Percentiles rank a stretch among this genome's conserved stretches.
Conservation (phyloP, 2,113 vertebrate genomes). For the Microcebus lehilahytsara region DNA sequence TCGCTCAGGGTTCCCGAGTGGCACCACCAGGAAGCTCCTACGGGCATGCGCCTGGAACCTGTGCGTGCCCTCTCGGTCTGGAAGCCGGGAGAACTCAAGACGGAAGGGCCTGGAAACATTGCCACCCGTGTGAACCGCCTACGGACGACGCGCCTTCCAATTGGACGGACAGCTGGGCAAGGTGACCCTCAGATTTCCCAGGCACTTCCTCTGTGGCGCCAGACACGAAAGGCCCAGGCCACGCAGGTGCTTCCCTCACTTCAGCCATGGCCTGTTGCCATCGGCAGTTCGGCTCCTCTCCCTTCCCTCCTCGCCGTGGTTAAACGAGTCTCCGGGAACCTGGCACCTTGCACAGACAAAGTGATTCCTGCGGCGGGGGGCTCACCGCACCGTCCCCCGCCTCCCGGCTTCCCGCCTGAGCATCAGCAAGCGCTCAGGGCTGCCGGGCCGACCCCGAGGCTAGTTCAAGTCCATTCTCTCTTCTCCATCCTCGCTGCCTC, state of each 20-base stretch:
- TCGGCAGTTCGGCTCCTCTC: neutral
- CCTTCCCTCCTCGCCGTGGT: neutral
- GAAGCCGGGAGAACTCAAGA: neutral
- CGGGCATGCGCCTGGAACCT: neutral
- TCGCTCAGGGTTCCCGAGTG: neutral
- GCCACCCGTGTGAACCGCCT: neutral
- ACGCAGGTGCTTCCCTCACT: neutral
- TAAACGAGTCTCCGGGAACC: fast-evolving
- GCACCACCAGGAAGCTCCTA: neutral
- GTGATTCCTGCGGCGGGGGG: neutral
- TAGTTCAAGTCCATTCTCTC: neutral
- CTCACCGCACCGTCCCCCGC: neutral
- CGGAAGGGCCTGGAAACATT: neutral
- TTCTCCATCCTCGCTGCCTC: neutral
- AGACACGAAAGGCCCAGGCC: neutral
- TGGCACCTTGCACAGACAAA: neutral
- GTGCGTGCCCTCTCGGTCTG: neutral
- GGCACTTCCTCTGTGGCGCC: neutral
- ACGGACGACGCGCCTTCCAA: neutral
- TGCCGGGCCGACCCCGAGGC: neutral
- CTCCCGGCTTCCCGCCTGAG: neutral
- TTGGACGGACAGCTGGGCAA: neutral
- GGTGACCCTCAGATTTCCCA: neutral
- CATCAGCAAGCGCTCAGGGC: fast-evolving
- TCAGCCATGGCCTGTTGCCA: neutral